These are phyloP conservation scores for Amphiprion clarkii DNA, from an alignment of 2,797 vertebrate species.

Conservation along the genomic window DNA sequence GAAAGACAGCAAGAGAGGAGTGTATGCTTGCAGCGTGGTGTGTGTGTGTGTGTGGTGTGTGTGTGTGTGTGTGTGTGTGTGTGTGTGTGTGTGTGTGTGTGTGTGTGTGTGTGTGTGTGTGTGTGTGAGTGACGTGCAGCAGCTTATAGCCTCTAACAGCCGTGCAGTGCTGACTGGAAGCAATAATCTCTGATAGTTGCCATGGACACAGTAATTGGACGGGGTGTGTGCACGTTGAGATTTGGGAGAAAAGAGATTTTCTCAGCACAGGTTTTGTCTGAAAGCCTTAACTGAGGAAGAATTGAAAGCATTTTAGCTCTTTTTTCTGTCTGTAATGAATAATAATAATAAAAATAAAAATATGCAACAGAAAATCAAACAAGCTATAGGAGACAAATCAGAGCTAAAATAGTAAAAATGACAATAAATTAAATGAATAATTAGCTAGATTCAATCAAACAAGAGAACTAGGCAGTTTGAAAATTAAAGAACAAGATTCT, in stretches of 20 bases:
- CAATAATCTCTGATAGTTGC: slow-evolving; percentile 85
- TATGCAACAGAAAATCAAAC: no score
- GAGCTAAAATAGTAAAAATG: no score
- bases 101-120: slow-evolving; percentile 29
- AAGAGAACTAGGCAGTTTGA: no score
- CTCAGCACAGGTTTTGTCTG: slow-evolving; percentile 5
- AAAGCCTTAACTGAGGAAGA: slow-evolving; percentile 6
- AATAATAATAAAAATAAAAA: no score
- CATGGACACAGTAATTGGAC: slow-evolving; percentile 82
- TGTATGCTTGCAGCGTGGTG: slow-evolving; percentile 4
- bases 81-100: slow-evolving; percentile 28
- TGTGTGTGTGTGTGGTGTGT: slow-evolving; percentile 28
- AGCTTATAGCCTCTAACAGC: slow-evolving; percentile 71
- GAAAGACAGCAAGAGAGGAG: slow-evolving; percentile 23
- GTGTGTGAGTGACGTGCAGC: slow-evolving; percentile 63
- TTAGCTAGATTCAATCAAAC: no score
- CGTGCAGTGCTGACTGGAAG: slow-evolving; percentile 73
- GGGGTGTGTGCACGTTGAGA: slow-evolving; percentile 43
- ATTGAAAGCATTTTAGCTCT: slow-evolving; percentile 11
- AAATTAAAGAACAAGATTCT: no score
- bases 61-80: slow-evolving; percentile 45
- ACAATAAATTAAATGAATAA: no score
- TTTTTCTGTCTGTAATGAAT: background rate
- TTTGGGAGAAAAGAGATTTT: slow-evolving; percentile 55
- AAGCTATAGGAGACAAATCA: no score